Evolutionary conservation across 1,140 invertebrate genomes (phyloP), one percentile per base, ranked within the genome.

Genomic region (Cyphomyrmex costatus): DNA sequence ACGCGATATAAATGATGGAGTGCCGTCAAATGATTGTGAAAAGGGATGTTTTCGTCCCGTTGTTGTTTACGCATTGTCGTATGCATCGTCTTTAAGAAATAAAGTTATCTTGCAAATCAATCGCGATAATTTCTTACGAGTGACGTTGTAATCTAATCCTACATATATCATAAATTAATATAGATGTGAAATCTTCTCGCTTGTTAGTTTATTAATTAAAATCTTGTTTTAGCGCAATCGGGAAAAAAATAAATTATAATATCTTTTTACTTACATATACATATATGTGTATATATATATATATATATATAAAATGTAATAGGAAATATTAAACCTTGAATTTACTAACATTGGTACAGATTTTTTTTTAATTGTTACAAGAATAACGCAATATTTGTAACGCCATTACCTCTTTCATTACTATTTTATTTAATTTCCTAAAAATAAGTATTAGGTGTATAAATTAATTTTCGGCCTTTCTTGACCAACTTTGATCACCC

Each of bases 61-160:
- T 60, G 21, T 76, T 76, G 33, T 58, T 76, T 42, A 76, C 33
- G 58, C 10, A 14, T 7, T n/a, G 10, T 16, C 56, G 24, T 42
- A 36, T 21, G 10, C 21, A 61, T 61, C 21, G 24, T 61, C 36
- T 77, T 77, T 61, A 77, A 61, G 24, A 12, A 7, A 27, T n/a
- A n/a, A 14, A 76, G 49, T n/a, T 77, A 24, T 16, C 21, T 46
- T 27, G 36, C 21, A 46, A 76, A 76, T 56, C 27, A n/a, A n/a
- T 76, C 73, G 73, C 73, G 53, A 61, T 76, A 77, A 49, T 77
- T 46, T 49, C 63, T 36, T 21, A n/a, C 63, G n/a, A 66, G 63
- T 36, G n/a, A 42, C n/a, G 1, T 42, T 36, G 33, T 33, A 36
- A 66, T 42, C 33, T 66, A 14, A 65, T 19, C 51, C 2, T 56